Conservation (phyloP, 2,113 vertebrate species). For the Cephalophus harveyi region DNA sequence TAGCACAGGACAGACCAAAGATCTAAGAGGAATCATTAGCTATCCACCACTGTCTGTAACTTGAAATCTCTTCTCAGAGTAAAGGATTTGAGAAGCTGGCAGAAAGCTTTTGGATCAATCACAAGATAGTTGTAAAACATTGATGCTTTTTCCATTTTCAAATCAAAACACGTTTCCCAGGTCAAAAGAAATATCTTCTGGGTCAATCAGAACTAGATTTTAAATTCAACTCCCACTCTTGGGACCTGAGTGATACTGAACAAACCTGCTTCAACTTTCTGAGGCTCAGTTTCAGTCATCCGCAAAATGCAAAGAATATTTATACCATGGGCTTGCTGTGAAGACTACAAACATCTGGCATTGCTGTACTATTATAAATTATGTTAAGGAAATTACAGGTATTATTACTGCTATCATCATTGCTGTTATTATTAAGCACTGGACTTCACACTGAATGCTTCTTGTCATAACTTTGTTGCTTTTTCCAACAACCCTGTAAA, state of each 20-base stretch:
- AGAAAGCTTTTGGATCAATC: not conserved
- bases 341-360: not conserved
- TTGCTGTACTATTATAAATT: not conserved
- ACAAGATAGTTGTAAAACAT: not conserved
- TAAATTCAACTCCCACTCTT: not conserved
- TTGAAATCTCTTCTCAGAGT: not conserved
- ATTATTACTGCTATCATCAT: not conserved
- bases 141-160: not conserved
- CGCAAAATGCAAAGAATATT: not conserved
- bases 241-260: not conserved
- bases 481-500: not conserved
- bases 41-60: not conserved
- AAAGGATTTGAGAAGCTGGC: slow-evolving; percentile 8
- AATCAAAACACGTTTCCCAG: not conserved
- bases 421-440: not conserved
- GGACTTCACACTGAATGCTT: not conserved
- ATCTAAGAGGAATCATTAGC: not conserved
- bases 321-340: not conserved
- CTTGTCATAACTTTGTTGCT: too few species aligned
- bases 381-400: not conserved
- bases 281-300: not conserved
- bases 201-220: not conserved
- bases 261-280: not conserved
- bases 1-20: not conserved
- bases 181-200: not conserved